phyloP scores from a whole-genome alignment of 2,888 invertebrate species.

The Clistopyga incitator region DNA sequence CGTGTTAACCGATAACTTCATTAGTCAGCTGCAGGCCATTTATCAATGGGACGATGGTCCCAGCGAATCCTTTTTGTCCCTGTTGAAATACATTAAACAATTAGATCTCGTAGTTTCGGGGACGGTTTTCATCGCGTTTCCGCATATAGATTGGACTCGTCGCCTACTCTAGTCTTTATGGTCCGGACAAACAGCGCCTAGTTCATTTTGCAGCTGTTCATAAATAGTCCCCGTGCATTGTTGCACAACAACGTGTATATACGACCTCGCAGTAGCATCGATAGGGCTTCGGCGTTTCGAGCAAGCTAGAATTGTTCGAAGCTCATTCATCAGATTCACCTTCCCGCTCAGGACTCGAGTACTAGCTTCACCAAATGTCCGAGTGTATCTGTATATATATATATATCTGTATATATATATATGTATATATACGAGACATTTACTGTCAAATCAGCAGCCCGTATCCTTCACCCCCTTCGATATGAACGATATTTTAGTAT shows the following conservation, averaged over 20 bases:
- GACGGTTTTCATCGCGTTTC: background rate
- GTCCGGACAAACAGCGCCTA: background rate
- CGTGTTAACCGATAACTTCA: no score
- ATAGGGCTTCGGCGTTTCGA: slow-evolving; percentile 32
- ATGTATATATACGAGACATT: no score
- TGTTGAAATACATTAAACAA: background rate
- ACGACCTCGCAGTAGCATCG: slow-evolving; percentile 19
- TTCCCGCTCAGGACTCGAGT: slow-evolving; percentile 37
- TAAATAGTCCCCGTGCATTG: slow-evolving; percentile 19
- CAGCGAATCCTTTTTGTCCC: background rate
- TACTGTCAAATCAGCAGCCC: no score
- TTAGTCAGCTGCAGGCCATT: no score
- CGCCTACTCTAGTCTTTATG: background rate
- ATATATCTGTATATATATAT: no score
- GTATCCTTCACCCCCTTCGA: no score
- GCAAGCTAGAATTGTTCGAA: slow-evolving; percentile 57
- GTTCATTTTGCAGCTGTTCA: slow-evolving; percentile 33
- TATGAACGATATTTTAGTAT: no score
- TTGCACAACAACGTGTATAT: slow-evolving; percentile 10
- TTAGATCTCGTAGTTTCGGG: background rate
- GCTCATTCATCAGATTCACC: slow-evolving; percentile 61
- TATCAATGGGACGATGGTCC: no score
- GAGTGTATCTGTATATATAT: slow-evolving; percentile 33
- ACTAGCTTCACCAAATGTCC: slow-evolving; percentile 40
- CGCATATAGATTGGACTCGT: background rate